Percentiles rank a stretch among this genome's conserved stretches.
Conservation (phyloP, 1,140 invertebrate species). For the Achatina immaculata region DNA sequence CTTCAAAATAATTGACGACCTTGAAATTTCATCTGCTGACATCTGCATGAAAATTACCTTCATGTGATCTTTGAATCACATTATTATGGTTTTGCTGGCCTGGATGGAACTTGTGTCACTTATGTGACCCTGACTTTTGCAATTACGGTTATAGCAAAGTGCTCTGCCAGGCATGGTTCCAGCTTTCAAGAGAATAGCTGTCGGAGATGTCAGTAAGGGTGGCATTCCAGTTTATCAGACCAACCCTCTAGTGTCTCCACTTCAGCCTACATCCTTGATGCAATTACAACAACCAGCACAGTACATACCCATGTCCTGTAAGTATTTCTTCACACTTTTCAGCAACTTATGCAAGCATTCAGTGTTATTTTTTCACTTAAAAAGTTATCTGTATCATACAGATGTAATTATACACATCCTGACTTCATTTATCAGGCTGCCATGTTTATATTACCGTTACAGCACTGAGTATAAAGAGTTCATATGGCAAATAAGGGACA, state of each 20-base stretch:
- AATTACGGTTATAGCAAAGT: slow-evolving; percentile 41
- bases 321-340: slow-evolving; percentile 51
- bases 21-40: background rate
- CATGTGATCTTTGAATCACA: background rate
- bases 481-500: too few species aligned
- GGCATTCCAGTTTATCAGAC: slow-evolving; percentile 95
- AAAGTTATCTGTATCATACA: background rate
- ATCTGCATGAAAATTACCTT: background rate
- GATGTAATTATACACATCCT: background rate
- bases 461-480: too few species aligned
- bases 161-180: slow-evolving; percentile 75
- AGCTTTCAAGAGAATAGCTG: slow-evolving; percentile 90
- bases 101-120: too few species aligned
- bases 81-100: too few species aligned
- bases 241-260: slow-evolving; percentile 83
- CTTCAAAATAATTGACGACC: background rate
- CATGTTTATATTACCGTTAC: too few species aligned
- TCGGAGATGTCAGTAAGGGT: slow-evolving; percentile 81
- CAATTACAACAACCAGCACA: slow-evolving; percentile 83
- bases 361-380: background rate
- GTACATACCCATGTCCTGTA: slow-evolving; percentile 73
- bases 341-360: background rate
- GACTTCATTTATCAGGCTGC: too few species aligned
- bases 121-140: background rate
- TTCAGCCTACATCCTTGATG: slow-evolving; percentile 83